Evolutionary conservation across 2,888 invertebrate species (phyloP).

Genomic region (Crepidodera aurea): DNA sequence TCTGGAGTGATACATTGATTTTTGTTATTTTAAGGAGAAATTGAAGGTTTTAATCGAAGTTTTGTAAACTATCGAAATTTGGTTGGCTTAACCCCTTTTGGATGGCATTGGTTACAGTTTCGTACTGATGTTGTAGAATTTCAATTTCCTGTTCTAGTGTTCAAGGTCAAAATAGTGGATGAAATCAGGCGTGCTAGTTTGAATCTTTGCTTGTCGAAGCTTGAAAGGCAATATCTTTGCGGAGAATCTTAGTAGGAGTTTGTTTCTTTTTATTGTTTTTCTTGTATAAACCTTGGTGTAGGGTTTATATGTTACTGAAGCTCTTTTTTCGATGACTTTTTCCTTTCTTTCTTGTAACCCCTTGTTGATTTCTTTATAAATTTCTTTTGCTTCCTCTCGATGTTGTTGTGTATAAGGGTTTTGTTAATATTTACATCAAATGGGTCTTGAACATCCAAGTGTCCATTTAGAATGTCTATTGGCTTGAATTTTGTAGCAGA

Average conservation of each 20-base stretch:
- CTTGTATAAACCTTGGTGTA: neutral
- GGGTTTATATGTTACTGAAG: neutral
- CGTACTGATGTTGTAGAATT: neutral
- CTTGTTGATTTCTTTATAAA: too few relatives aligned
- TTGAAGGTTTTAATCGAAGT: conserved; percentile 4
- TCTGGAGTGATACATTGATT: too few relatives aligned
- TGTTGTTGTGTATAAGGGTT: neutral
- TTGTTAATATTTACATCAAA: neutral
- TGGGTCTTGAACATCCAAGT: neutral
- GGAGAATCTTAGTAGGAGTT: too few relatives aligned
- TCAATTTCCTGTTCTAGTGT: neutral
- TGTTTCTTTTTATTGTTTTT: neutral
- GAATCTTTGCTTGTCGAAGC: conserved; percentile 20
- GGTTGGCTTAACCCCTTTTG: neutral
- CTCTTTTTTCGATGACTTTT: neutral
- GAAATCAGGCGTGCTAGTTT: conserved; percentile 21
- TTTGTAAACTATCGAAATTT: conserved; percentile 1
- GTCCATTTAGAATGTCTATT: neutral
- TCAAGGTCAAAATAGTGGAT: neutral
- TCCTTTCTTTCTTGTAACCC: neutral
- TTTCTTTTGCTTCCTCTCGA: neutral
- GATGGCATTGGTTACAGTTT: neutral
- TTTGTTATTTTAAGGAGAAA: conserved; percentile 1
- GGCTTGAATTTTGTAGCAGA: neutral
- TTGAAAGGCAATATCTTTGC: conserved; percentile 19